Percentiles rank a stretch among this genome's conserved stretches.
Evolutionary conservation across 2,888 invertebrate genomes (phyloP).

Genomic region (Crematogaster levior): DNA sequence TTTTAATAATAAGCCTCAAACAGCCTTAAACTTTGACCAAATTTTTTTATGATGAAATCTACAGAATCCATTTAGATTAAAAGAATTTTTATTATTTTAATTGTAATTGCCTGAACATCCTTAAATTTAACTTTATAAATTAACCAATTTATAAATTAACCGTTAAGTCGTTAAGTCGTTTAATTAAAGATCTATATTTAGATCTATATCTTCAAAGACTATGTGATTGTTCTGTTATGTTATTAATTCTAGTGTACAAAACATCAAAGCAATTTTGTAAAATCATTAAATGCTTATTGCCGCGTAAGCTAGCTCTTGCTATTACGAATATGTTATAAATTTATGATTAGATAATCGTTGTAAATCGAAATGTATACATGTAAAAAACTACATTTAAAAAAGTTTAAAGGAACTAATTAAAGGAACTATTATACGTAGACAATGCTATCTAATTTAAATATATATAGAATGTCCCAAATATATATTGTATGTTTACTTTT

Average conservation of each 20-base stretch:
- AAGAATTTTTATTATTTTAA: too few relatives aligned
- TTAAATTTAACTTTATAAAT: constrained; percentile 23
- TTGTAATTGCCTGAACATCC: too few relatives aligned
- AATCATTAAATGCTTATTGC: constrained; percentile 25
- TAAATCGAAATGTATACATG: constrained; percentile 35
- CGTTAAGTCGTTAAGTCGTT: neutral
- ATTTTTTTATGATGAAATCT: too few relatives aligned
- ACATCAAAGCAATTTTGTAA: neutral
- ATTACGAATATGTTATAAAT: constrained; percentile 15
- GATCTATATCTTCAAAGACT: neutral
- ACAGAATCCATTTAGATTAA: too few relatives aligned
- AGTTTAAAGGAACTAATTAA: constrained; percentile 31
- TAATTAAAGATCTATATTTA: constrained; percentile 8
- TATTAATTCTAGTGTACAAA: neutral
- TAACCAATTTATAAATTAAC: neutral
- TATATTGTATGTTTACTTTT: neutral
- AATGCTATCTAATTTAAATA: neutral
- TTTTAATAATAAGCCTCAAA: too few relatives aligned
- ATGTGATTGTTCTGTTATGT: neutral
- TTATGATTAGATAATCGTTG: constrained; percentile 7
- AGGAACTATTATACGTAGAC: neutral
- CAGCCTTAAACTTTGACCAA: too few relatives aligned
- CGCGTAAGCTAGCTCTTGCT: neutral
- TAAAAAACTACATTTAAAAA: constrained; percentile 26
- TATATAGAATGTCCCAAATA: neutral